These are phyloP conservation scores for Vidua chalybeata DNA, from an alignment of 2,113 vertebrate species.

Conservation along the genomic window DNA sequence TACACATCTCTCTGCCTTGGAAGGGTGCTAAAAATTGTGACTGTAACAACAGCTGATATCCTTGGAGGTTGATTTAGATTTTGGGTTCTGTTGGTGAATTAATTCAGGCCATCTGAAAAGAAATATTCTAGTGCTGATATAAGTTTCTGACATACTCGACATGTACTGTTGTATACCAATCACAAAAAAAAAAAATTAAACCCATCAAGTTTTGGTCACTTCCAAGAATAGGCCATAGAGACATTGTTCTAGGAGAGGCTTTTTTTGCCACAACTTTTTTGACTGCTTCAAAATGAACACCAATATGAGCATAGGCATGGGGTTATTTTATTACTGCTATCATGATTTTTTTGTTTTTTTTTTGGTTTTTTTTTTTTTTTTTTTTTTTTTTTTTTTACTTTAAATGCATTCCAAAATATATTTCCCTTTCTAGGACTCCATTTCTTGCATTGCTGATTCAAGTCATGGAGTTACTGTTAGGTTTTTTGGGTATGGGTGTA, in stretches of 20 bases:
- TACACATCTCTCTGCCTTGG: background rate
- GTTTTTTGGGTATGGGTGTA: background rate
- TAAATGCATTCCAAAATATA: background rate
- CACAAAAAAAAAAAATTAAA: background rate
- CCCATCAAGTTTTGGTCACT: background rate
- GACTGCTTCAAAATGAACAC: background rate
- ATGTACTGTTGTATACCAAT: background rate
- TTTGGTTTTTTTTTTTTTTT: background rate
- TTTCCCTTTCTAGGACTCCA: background rate
- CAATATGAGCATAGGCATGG: rapidly evolving
- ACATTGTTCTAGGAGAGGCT: rapidly evolving
- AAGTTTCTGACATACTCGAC: background rate
- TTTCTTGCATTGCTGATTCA: background rate
- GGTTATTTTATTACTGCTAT: rapidly evolving
- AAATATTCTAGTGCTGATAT: background rate
- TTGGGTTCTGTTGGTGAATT: background rate
- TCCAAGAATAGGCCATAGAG: background rate
- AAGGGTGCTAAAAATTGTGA: background rate
- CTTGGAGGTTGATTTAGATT: background rate
- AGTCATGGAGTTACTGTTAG: rapidly evolving
- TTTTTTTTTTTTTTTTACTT: background rate
- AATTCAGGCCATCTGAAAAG: background rate
- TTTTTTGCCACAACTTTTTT: background rate
- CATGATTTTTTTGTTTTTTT: rapidly evolving
- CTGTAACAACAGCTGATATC: background rate